phyloP scores from a whole-genome alignment of 2,797 vertebrate species.

The Aldrovandia affinis region DNA sequence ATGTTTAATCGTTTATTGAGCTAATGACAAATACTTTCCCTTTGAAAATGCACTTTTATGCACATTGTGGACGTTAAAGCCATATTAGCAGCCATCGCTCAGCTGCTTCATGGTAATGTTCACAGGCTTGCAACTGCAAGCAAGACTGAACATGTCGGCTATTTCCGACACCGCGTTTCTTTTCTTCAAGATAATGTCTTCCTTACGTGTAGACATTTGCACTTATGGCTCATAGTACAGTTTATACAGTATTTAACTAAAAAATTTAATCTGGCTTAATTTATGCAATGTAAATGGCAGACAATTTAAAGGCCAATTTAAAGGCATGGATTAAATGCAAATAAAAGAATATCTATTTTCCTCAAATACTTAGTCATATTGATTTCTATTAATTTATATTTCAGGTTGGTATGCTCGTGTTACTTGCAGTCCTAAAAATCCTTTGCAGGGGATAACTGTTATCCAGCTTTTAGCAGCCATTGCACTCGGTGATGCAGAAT shows the following conservation, averaged over 20 bases:
- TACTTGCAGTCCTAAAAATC: too few relatives aligned
- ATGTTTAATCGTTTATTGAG: not conserved
- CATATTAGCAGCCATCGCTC: too few relatives aligned
- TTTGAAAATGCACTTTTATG: too few relatives aligned
- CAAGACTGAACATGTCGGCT: constrained; percentile 34
- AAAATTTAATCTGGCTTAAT: not conserved
- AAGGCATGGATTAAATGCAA: not conserved
- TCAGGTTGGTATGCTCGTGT: too few relatives aligned
- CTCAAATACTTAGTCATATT: too few relatives aligned
- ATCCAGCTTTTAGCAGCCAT: not conserved
- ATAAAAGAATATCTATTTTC: too few relatives aligned
- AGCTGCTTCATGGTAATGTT: too few relatives aligned
- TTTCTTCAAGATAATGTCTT: not conserved
- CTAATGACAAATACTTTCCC: not conserved
- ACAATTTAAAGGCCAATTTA: not conserved
- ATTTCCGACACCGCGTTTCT: not conserved
- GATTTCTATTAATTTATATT: too few relatives aligned
- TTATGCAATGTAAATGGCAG: not conserved
- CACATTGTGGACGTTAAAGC: too few relatives aligned
- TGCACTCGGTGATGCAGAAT: not conserved
- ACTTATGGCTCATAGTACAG: not conserved
- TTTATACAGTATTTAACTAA: not conserved
- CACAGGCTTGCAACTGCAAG: not conserved
- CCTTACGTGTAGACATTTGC: constrained; percentile 4
- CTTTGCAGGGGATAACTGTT: not conserved